Base-by-base conservation (phyloP, 2,113 vertebrate genomes). In the Zosterops pallidus region DNA sequence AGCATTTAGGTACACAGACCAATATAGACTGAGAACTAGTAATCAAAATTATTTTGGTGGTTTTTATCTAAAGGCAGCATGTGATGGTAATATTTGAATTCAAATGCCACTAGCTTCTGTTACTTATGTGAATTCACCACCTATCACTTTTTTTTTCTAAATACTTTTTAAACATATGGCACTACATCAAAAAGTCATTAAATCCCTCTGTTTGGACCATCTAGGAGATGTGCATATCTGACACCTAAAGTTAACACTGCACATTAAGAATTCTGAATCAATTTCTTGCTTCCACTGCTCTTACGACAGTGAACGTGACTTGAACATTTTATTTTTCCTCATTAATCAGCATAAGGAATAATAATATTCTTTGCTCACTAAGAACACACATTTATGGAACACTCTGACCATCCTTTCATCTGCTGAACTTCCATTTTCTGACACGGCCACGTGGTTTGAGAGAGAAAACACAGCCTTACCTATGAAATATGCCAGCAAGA, bases 401-500 rank as follows among this genome's bases (percentile, higher is more conserved):
- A 31, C 23, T 67, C 0, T 39, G n/a, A 41, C 37, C 56, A 68
- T 25, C 65, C 89, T 76, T 84, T 72, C 15, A 47, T 12, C 69
- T 60, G 72, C 60, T 46, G 18, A 60, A 47, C 67, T 71, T 60
- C n/a, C 50, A 47, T 35, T 63, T 95, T 47, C 78, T 85, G 78
- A 80, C 37, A 44, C 7, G 77, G 35, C 76, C 62, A 12, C 3
- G 60, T 18, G 68, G 83, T 81, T 64, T 71, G 79, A 82, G 20
- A 91, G 56, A 77, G 50, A 86, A 83, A 74, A 85, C 25, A 77
- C 37, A 7, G 78, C 92, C 98, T 98, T 98, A 99, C 99, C 99
- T 72, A 99, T 99, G 97, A 99, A 99, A 97, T 99, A 99, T 2
- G 99, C 99, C 90, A 99, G 98, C 72, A 99, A 97, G 57, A 99